phyloP scores from a whole-genome alignment of 2,113 vertebrate genomes.

The Hassar affinis region DNA sequence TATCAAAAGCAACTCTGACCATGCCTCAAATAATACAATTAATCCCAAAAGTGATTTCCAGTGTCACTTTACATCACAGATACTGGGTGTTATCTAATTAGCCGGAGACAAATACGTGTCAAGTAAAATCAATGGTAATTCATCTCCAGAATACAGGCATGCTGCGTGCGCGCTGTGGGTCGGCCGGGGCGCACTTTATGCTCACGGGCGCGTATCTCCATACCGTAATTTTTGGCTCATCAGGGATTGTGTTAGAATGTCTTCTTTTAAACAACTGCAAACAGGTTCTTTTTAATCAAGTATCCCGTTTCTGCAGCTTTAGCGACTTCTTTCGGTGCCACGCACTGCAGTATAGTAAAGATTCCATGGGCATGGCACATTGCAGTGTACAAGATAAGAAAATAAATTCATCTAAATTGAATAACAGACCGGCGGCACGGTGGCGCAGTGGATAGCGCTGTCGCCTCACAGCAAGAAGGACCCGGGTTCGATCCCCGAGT shows the following conservation, averaged over 20 bases:
- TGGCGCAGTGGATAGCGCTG: no score
- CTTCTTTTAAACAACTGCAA: background rate
- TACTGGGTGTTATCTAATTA: conserved; percentile 39
- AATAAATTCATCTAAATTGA: no score
- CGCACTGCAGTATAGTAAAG: background rate
- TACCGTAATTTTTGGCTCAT: background rate
- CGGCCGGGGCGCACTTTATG: background rate
- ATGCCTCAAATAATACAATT: conserved; percentile 18
- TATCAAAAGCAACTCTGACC: conserved; percentile 6
- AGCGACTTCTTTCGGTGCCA: background rate
- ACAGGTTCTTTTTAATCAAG: background rate
- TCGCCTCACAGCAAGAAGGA: no score
- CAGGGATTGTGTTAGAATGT: background rate
- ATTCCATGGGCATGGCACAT: background rate
- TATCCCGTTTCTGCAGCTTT: background rate
- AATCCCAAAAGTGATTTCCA: conserved; percentile 27
- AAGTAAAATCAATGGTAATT: conserved; percentile 36
- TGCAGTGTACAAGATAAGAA: background rate
- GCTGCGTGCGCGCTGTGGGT: background rate
- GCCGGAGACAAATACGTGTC: conserved; percentile 30
- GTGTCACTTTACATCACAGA: conserved; percentile 28
- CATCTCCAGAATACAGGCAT: conserved; percentile 9
- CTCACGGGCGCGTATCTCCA: background rate
- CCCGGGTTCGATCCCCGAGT: no score
- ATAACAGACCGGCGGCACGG: no score